These are phyloP conservation scores for Drosophila meridionalis DNA, from an alignment of 2,888 invertebrate species.

Conservation along the genomic window DNA sequence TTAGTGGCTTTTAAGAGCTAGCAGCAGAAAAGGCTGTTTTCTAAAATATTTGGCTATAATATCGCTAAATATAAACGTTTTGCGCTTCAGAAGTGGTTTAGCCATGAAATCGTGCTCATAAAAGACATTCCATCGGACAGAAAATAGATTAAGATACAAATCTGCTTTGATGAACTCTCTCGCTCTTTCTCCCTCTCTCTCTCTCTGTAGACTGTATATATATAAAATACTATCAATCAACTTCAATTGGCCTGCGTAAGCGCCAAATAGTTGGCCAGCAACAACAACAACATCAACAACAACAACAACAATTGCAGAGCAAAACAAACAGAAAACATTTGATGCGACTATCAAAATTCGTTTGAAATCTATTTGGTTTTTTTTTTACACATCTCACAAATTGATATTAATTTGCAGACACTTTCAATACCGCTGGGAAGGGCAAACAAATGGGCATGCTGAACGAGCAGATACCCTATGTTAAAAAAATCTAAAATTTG, in stretches of 20 bases:
- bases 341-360: constrained; percentile 57
- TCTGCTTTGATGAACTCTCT: constrained; percentile 9
- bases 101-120: constrained; percentile 3
- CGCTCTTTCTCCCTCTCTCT: neutral
- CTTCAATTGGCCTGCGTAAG: constrained; percentile 74
- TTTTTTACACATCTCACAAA: constrained; percentile 50
- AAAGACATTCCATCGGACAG: constrained; percentile 15
- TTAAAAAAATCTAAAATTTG: too few species aligned
- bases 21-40: neutral
- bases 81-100: constrained; percentile 11
- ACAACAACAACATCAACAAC: constrained; percentile 18
- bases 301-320: constrained; percentile 41
- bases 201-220: neutral
- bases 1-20: neutral
- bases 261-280: constrained; percentile 68
- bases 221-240: constrained; percentile 64
- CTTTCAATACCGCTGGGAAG: constrained; percentile 61
- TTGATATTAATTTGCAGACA: constrained; percentile 82
- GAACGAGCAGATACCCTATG: constrained; percentile 4
- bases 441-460: neutral
- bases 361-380: constrained; percentile 28
- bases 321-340: constrained; percentile 51
- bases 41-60: neutral
- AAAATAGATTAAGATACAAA: constrained; percentile 20
- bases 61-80: constrained; percentile 3